Percentiles rank a stretch among this genome's conserved stretches.
Conservation (phyloP, 2,888 invertebrate genomes). For the Plusia festucae region DNA sequence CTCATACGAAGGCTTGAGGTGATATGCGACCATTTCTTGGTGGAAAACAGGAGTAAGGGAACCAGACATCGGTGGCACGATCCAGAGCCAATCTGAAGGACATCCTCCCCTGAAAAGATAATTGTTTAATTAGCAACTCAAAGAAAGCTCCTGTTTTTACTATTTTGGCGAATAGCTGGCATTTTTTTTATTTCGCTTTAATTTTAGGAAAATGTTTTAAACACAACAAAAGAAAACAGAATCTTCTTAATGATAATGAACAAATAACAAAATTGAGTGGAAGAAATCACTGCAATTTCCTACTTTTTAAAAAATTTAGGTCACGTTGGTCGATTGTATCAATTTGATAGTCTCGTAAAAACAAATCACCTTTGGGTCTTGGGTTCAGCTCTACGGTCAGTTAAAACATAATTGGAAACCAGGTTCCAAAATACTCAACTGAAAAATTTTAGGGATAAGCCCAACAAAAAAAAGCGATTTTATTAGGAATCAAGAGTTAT, state of each 20-base stretch:
- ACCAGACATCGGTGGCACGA: conserved; percentile 93
- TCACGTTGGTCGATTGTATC: neutral
- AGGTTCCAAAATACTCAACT: neutral
- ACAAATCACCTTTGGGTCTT: conserved; percentile 5
- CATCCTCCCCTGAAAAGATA: conserved; percentile 91
- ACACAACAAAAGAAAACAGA: neutral
- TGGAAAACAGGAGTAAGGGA: conserved; percentile 94
- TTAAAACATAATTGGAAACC: conserved; percentile 3
- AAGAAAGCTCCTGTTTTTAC: neutral
- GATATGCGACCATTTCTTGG: conserved; percentile 96
- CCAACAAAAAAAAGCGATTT: neutral
- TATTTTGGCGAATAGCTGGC: too few species aligned
- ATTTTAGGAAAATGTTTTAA: neutral
- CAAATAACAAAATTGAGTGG: neutral
- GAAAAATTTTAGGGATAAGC: neutral
- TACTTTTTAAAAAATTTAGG: neutral
- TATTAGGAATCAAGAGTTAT: neutral
- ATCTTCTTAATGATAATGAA: neutral
- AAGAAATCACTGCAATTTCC: neutral
- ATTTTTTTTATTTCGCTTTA: too few species aligned
- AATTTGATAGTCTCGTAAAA: conserved; percentile 9
- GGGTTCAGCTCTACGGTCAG: neutral
- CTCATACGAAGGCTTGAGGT: conserved; percentile 96
- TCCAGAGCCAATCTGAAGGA: conserved; percentile 96
- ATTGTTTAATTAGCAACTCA: neutral